Evolutionary conservation across 1,140 invertebrate genomes (phyloP), one percentile per base, ranked within the genome.

Genomic region (Drosophila ananassae): DNA sequence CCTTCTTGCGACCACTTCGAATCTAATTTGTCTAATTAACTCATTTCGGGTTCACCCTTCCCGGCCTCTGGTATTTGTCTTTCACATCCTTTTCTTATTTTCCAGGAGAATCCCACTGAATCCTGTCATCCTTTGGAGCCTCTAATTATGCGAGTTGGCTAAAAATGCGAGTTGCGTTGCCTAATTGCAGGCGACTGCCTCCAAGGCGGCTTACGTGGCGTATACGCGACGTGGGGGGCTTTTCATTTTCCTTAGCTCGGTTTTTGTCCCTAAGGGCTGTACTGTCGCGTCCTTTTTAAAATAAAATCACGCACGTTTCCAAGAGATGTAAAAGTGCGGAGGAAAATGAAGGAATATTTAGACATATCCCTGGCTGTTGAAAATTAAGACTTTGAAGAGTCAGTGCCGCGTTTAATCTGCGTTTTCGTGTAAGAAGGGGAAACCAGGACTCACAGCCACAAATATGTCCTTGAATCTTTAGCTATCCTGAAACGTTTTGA

Each of bases 21-120:
- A 53, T 47, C 24, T 34, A 74, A 73, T 73, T 64, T 63, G 39
- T 52, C 60, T 74, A 64, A 74, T 74, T 74, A 74, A 74, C 52
- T 64, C 48, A 53, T 73, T 73, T 30, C 22, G 37, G 13, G 17
- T 10, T 37, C 22, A 28, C 9, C 12, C 30, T n/a, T 21, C 6
- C 17, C 24, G 8, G 2, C 5, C 44, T 12, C 13, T 21, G 0
- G 12, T 7, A 8, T 24, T 9, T 17, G 6, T 2, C 13, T 37
- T 34, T 12, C 3, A 1, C 37, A 28, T 1, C 21, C 56, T 17
- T 25, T 3, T n/a, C 21, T 50, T n/a, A 0, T 9, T 47, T 47
- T 47, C 22, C 13, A 12, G 13, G 25, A 12, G 17, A 51, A 44
- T 72, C 34, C 34, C n/a, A 51, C 32, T 10, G 9, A 66, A 59